Base-by-base conservation (phyloP, 1,140 invertebrate species). In the Apis mellifera region DNA sequence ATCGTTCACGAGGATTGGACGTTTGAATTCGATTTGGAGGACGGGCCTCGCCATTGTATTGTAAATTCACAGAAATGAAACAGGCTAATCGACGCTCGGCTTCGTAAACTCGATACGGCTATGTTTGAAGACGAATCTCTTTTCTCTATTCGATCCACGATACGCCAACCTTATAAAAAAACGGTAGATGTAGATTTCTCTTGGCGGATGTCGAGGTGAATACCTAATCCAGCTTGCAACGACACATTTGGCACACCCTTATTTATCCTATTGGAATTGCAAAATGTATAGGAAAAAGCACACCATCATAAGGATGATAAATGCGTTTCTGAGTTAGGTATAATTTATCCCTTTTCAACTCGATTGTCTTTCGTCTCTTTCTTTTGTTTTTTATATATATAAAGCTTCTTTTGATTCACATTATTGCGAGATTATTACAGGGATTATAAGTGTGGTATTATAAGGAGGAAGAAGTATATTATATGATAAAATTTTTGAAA, bases 91-190 rank as follows among this genome's bases (percentile, higher is more conserved):
- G 64, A 69, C 26, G 12, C 42, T 13, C 17, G 75, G 52, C 26
- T 7, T 5, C 4, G 32, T 42, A 32, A 32, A 32, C 32, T 32
- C 32, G 32, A 13, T 71, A 52, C 48, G 19, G 13, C 23, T 72
- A 82, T 55, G 54, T 82, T 76, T 57, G 54, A n/a, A n/a, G n/a
- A 68, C 54, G 48, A 15, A 69, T 32, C n/a, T 60, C 42, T 26
- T 82, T 42, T 60, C n/a, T 59, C 50, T 42, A 82, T 82, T 82
- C 79, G 79, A 68, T 32, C 52, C 79, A 82, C 79, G 79, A 59
- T 66, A 76, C 64, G 55, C 9, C 52, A 42, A 76, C 42, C 86
- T 86, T 84, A 77, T 86, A 86, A 86, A 26, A n/a, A 26, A 87
- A 79, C 80, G 73, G 55, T 82, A n/a, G n/a, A 86, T 72, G 60